Evolutionary conservation across 2,888 invertebrate genomes (phyloP), one percentile per base, ranked within the genome.

Genomic region (Marasmarcha lunaedactyla): DNA sequence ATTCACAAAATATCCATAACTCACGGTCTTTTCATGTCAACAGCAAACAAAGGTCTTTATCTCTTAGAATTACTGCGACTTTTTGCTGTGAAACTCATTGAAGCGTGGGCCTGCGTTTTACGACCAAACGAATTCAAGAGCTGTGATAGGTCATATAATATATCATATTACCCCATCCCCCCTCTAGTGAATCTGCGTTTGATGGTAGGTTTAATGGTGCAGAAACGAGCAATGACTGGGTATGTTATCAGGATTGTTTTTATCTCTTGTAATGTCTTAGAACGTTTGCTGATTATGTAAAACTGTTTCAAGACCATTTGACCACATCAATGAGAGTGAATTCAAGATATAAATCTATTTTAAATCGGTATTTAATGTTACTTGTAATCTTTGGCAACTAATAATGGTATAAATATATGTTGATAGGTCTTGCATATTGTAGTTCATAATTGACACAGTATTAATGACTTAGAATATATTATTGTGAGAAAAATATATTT

Each of bases 181-280:
- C 46, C 46, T 46, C 46, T 41, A 42, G 49, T 20, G 20, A 43
- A 51, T 44, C 62, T 64, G 66, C 52, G 54, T 55, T 59, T 63
- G 61, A 64, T 63, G 54, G 51, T 53, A 52, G 48, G 57, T 45
- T 59, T 61, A 65, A 67, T 60, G 54, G 57, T 46, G 45, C 49
- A 54, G 57, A 63, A 63, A 54, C 48, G 52, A 9, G 7, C 10
- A 14, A 14, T 14, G 10, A 35, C 7, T 1, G 14, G 12, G 33
- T 33, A 7, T 11, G 33, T 33, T 20, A 20, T 20, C 20, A 20
- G 20, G 6, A 20, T 11, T 33, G 14, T 33, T 33, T 13, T 11
- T 33, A 10, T 33, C 7, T 11, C 33, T 2, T 11, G 30, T 30
- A 2, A 6, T 30, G 11, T 30, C 30, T 11, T 11, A 30, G 30